Evolutionary conservation across 2,113 vertebrate species (phyloP).

Genomic region (Callionymus lyra): DNA sequence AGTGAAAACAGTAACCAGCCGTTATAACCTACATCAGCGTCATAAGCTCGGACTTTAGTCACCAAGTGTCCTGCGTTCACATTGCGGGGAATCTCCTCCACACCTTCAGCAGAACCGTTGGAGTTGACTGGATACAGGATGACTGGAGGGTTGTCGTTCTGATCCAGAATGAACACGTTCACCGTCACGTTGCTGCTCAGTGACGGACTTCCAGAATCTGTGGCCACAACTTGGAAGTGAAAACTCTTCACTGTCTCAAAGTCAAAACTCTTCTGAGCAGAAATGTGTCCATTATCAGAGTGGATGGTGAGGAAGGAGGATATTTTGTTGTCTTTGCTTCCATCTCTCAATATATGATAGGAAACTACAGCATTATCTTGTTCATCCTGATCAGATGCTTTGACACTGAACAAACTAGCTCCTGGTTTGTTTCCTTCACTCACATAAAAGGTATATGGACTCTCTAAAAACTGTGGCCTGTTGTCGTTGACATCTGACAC

Average conservation of each 20-base stretch:
- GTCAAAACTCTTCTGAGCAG: conserved; percentile 38
- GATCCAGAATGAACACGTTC: conserved; percentile 35
- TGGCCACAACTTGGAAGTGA: conserved; percentile 40
- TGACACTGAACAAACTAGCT: conserved; percentile 29
- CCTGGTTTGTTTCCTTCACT: conserved; percentile 50
- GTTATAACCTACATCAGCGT: conserved; percentile 41
- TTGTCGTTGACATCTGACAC: conserved; percentile 61
- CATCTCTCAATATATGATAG: conserved; percentile 36
- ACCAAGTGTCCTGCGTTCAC: conserved; percentile 34
- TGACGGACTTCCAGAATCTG: conserved; percentile 43
- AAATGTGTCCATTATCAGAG: conserved; percentile 35
- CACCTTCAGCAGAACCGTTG: conserved; percentile 29
- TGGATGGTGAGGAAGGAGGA: conserved; percentile 34
- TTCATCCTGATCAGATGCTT: conserved; percentile 44
- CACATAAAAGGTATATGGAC: conserved; percentile 38
- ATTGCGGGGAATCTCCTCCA: conserved; percentile 26
- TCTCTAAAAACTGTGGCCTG: conserved; percentile 34
- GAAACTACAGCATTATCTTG: conserved; percentile 29
- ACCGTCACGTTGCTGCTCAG: conserved; percentile 36
- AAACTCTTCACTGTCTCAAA: conserved; percentile 21
- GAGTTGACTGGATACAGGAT: conserved; percentile 35
- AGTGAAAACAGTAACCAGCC: conserved; percentile 31
- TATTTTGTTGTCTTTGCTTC: neutral
- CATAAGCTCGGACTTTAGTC: conserved; percentile 34
- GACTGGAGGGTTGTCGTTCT: conserved; percentile 37